Evolutionary conservation across 2,113 vertebrate genomes (phyloP).

Genomic region (Coturnix japonica): DNA sequence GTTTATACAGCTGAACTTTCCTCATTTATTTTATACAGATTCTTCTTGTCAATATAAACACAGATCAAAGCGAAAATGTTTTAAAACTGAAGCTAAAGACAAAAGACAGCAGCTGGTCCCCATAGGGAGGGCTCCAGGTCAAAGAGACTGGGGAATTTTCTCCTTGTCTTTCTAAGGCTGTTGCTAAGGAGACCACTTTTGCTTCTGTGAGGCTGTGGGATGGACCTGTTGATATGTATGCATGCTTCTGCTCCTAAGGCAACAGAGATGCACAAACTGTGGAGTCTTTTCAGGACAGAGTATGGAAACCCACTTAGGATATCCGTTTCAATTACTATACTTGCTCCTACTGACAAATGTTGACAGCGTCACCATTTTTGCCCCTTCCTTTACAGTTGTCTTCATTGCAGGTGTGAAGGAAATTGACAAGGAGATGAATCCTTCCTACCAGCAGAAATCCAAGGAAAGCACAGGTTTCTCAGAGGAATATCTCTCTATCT

Average conservation of each 20-base stretch:
- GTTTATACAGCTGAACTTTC: constrained; percentile 32
- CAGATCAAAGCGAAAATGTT: constrained; percentile 28
- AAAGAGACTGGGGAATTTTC: not conserved
- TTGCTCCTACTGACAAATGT: not conserved
- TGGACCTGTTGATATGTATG: not conserved
- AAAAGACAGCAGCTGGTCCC: constrained; percentile 32
- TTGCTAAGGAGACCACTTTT: constrained; percentile 5
- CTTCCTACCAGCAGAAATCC: not conserved
- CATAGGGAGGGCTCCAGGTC: not conserved
- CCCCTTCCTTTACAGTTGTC: not conserved
- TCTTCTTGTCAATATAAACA: constrained; percentile 40
- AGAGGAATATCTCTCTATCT: not conserved
- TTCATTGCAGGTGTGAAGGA: not conserved
- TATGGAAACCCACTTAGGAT: not conserved
- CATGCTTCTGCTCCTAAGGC: not conserved
- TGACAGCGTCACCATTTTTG: not conserved
- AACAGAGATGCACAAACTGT: not conserved
- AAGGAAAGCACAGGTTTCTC: not conserved
- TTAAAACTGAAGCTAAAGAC: constrained; percentile 1
- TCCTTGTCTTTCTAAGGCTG: not conserved
- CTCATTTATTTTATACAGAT: constrained; percentile 15
- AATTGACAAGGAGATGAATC: not conserved
- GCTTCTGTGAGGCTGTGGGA: not conserved
- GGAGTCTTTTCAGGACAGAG: not conserved
- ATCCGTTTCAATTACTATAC: not conserved